phyloP scores from a whole-genome alignment of 2,113 vertebrate species.

The Lophotis ruficrista region DNA sequence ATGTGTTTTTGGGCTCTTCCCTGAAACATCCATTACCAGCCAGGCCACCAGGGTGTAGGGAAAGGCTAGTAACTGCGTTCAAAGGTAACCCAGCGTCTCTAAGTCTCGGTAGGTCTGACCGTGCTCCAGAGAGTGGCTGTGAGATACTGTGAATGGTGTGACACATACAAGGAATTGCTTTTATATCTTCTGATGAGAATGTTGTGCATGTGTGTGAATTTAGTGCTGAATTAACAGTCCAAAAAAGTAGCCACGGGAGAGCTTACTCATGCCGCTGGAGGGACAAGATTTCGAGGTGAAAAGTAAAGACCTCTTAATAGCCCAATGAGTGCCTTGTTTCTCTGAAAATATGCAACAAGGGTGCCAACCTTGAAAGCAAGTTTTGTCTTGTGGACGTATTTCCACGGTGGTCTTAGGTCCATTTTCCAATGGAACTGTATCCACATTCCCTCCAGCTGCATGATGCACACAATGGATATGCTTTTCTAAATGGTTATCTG shows the following conservation, averaged over 20 bases:
- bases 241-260: not conserved
- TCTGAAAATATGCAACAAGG: not conserved
- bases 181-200: conserved; percentile 40
- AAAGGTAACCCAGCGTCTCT: conserved; percentile 17
- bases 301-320: not conserved
- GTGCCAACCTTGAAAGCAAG: not conserved
- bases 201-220: not conserved
- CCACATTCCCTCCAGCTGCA: not conserved
- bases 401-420: not conserved
- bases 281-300: conserved; percentile 17
- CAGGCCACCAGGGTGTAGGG: conserved; percentile 27
- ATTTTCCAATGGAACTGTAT: too few relatives aligned
- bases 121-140: conserved; percentile 3
- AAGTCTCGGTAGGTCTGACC: not conserved
- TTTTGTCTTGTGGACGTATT: conserved; percentile 5
- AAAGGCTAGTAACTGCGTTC: not conserved
- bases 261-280: not conserved
- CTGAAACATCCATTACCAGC: conserved; percentile 49
- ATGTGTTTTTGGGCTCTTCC: conserved; percentile 5
- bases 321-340: not conserved
- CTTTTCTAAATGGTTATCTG: not conserved
- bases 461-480: not conserved
- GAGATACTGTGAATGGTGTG: conserved; percentile 14
- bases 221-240: conserved; percentile 25
- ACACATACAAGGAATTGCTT: conserved; percentile 59